Evolutionary conservation across 2,797 vertebrate genomes (phyloP), one percentile per base, ranked within the genome.

Genomic region (Astyanax mexicanus): DNA sequence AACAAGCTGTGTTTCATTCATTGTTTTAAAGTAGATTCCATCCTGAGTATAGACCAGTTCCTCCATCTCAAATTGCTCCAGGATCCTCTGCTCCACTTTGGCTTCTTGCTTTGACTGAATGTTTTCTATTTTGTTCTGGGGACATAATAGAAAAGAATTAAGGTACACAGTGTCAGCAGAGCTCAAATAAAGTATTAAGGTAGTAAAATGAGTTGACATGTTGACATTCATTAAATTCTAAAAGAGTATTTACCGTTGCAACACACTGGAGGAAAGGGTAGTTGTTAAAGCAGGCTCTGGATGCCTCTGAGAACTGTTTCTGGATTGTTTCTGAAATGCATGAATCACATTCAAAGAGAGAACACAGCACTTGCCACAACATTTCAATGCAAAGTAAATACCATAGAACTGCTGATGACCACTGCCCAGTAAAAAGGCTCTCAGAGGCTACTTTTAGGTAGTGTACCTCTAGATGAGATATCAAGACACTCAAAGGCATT

Each of bases 31-130:
- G 58, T 93, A 94, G 4, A 84, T 25, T 0, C 75, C 19, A 68
- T 95, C 94, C 70, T 94, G 94, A 78, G 92, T 93, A 80, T 89
- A 95, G 21, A 95, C 75, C 0, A 90, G 80, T 44, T 82, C 84
- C 79, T 95, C 94, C 89, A 95, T 93, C 62, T 87, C 83, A 83
- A 95, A 94, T 75, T 95, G 92, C 0, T 78, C 79, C 13, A 25
- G 44, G 72, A 95, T 87, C 0, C 6, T 21, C 45, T 68, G 72
- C 82, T 90, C 84, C 0, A 90, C 89, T 8, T 86, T 84, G 0
- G 0, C 47, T n/a, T 81, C 84, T 71, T 90, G 89, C 0, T 81
- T 77, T 0, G 70, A 35, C 64, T 74, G 86, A 6, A 94, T 88
- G 51, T 84, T 85, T 81, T 92, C 88, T 1, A 94, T 89, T 83